Percentiles rank a stretch among this genome's conserved stretches.
Evolutionary conservation across 2,888 invertebrate species (phyloP).

Genomic region (Lepas anatifera): DNA sequence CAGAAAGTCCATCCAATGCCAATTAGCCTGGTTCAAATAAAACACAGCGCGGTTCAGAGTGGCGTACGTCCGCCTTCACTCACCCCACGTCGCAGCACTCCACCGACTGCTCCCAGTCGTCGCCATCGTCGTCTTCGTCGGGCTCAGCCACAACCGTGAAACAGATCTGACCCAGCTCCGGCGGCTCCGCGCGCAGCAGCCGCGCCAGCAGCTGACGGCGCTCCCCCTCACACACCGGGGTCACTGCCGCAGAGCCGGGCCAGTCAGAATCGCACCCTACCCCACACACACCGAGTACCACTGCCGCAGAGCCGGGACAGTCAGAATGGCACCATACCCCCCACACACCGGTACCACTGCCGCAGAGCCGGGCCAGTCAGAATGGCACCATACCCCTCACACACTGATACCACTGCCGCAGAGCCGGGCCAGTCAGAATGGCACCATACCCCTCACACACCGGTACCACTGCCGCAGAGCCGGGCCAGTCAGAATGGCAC

Average conservation of each 20-base stretch:
- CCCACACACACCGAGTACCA: no score
- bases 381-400: neutral
- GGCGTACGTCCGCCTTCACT: neutral
- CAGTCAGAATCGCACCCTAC: no score
- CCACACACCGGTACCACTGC: neutral
- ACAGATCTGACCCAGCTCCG: neutral
- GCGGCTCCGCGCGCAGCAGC: neutral
- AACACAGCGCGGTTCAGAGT: neutral
- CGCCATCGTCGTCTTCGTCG: neutral
- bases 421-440: no score
- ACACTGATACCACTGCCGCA: no score
- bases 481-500: no score
- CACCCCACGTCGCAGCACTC: constrained; percentile 12
- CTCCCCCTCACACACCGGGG: neutral
- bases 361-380: neutral
- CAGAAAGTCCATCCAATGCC: no score
- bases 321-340: no score
- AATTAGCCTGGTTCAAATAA: no score
- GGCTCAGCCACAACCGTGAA: constrained; percentile 17
- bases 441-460: no score
- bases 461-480: no score
- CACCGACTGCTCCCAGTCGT: no score
- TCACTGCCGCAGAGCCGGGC: neutral
- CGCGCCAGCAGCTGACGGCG: neutral
- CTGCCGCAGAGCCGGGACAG: no score